Evolutionary conservation across 2,113 vertebrate species (phyloP), one percentile per base, ranked within the genome.

Genomic region (Dinomys branickii): DNA sequence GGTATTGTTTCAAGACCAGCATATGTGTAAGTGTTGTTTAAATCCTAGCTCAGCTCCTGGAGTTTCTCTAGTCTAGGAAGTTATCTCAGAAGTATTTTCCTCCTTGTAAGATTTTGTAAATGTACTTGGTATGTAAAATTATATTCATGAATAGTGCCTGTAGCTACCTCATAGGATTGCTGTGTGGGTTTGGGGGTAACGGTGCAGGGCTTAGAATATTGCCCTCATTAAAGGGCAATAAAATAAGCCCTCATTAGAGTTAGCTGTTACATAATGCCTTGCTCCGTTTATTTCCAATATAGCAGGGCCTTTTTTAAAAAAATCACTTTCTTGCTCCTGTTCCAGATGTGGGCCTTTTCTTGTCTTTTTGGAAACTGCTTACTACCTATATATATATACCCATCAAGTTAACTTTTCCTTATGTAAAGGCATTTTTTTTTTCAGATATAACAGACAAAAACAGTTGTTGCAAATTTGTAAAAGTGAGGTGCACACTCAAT

Each of bases 291-390:
- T 11, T 65, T 88, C 54, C 83, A 88, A 3, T 81, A 73, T 58
- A 80, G 38, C 1, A 17, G 16, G 11, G 0, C 20, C 8, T 38
- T 69, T 63, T 93, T 59, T 59, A 59, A 24, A 59, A n/a, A n/a
- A 61, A 85, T 65, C 35, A 88, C 8, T 28, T 84, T 73, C 56
- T 87, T 47, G 6, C 0, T 83, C 54, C 56, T 87, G 33, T 7
- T 85, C 30, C 52, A 73, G 14, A 14, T 73, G 12, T 93, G 28
- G 20, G 88, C 5, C 20, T 67, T 58, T 22, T 59, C 2, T 61
- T 58, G 59, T 80, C 54, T 35, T 78, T 95, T 91, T 67, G 52
- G 41, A 22, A 95, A 67, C 19, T 77, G 19, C 88, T 82, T 95
- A 41, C 28, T 75, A 38, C 56, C 30, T 63, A 5, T 44, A 50